A percentile compares a stretch with the other conserved stretches of the same genome.
Conservation (phyloP, 2,888 invertebrate genomes). For the Ommatoiulus sabulosus region DNA sequence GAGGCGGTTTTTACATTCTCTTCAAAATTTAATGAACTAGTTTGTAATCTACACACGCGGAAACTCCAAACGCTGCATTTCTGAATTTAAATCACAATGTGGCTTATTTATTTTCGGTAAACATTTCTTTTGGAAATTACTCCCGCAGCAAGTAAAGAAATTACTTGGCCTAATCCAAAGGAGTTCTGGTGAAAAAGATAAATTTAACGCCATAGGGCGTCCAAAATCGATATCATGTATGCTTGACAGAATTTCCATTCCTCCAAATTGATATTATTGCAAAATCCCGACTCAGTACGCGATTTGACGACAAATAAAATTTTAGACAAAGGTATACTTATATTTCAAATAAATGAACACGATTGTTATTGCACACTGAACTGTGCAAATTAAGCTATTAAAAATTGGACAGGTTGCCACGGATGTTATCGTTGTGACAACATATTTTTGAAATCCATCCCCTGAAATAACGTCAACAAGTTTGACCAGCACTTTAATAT, state of each 20-base stretch:
- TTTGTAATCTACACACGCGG: too few species aligned
- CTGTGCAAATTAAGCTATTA: too few species aligned
- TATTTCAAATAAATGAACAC: too few species aligned
- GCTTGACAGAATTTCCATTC: background rate
- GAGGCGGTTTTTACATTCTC: background rate
- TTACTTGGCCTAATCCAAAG: background rate
- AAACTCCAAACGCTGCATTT: background rate
- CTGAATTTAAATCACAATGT: background rate
- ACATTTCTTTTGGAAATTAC: background rate
- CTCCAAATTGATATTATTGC: background rate
- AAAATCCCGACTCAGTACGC: background rate
- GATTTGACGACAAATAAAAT: background rate
- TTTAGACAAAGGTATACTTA: too few species aligned
- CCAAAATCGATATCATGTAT: background rate
- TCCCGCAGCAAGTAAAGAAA: background rate
- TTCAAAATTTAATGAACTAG: background rate
- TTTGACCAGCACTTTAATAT: too few species aligned
- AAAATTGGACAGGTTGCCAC: too few species aligned
- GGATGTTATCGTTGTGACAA: too few species aligned
- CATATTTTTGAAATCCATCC: too few species aligned
- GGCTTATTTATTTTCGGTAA: background rate
- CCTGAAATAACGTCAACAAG: too few species aligned
- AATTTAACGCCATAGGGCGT: background rate
- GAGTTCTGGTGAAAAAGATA: background rate
- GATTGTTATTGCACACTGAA: too few species aligned